Conservation (phyloP, 2,888 invertebrate species). For the Latrodectus hesperus region DNA sequence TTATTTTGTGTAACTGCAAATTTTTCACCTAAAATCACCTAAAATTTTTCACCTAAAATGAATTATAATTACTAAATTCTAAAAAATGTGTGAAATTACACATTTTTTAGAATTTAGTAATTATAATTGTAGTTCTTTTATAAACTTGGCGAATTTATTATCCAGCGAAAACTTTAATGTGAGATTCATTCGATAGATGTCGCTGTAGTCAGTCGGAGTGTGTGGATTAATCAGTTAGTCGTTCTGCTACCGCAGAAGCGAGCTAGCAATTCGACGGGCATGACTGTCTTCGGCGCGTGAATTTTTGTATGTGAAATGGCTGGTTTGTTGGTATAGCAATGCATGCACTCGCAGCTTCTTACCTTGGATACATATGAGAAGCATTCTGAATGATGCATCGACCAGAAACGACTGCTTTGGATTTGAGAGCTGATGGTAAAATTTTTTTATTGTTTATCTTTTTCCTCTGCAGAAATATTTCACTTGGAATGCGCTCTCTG, state of each 20-base stretch:
- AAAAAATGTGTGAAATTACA: no score
- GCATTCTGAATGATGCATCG: slow-evolving; percentile 40
- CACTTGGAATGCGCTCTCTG: slow-evolving; percentile 8
- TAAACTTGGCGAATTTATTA: no score
- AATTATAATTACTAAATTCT: no score
- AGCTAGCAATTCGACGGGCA: background rate
- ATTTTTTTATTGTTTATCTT: background rate
- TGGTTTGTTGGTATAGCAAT: background rate
- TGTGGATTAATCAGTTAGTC: no score
- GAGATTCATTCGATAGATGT: background rate
- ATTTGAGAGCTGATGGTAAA: slow-evolving; percentile 58
- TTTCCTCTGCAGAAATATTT: background rate
- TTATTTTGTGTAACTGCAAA: no score
- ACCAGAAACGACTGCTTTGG: slow-evolving; percentile 52
- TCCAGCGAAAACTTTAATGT: no score
- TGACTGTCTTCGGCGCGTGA: background rate
- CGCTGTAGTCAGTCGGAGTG: no score
- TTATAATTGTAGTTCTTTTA: no score
- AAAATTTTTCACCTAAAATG: no score
- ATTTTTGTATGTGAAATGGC: background rate
- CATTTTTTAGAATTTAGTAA: no score
- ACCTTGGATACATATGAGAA: background rate
- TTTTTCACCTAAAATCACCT: no score
- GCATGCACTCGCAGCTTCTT: background rate
- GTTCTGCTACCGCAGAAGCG: background rate